Evolutionary conservation across 2,797 vertebrate genomes (phyloP).

Genomic region (Pseudochirops cupreus): DNA sequence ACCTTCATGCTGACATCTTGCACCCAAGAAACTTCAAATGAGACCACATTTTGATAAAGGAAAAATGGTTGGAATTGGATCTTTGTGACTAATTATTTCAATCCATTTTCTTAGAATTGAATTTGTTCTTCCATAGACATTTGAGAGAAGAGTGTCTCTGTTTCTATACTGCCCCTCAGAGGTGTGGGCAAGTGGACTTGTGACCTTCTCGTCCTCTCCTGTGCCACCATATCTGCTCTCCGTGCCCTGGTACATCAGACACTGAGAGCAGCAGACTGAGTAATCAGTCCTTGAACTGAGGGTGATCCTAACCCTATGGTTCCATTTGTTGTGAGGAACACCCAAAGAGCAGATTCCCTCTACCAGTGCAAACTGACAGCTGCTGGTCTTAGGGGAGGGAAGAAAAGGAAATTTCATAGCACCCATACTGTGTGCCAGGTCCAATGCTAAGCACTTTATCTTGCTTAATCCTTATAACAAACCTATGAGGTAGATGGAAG

Average conservation of each 20-base stretch:
- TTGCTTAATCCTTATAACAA: neutral
- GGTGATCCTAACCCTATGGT: neutral
- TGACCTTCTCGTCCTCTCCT: neutral
- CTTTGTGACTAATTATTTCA: slow-evolving; percentile 21
- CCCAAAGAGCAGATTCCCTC: neutral
- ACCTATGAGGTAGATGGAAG: neutral
- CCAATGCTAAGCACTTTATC: neutral
- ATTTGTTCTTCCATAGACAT: neutral
- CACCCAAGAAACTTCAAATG: slow-evolving; percentile 2
- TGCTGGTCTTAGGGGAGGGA: neutral
- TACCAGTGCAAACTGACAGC: neutral
- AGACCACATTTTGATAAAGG: slow-evolving; percentile 16
- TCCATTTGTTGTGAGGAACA: neutral
- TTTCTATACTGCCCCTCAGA: slow-evolving; percentile 7
- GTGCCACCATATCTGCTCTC: neutral
- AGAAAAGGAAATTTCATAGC: neutral
- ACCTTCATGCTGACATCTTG: neutral
- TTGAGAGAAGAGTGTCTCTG: neutral
- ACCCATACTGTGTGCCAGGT: neutral
- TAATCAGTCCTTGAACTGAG: neutral
- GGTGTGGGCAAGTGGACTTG: neutral
- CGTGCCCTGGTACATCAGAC: neutral
- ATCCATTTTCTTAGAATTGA: slow-evolving; percentile 36
- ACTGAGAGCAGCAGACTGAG: neutral
- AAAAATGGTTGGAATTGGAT: slow-evolving; percentile 3